Base-by-base conservation (phyloP, 2,113 vertebrate genomes). In the Crotalus tigris region DNA sequence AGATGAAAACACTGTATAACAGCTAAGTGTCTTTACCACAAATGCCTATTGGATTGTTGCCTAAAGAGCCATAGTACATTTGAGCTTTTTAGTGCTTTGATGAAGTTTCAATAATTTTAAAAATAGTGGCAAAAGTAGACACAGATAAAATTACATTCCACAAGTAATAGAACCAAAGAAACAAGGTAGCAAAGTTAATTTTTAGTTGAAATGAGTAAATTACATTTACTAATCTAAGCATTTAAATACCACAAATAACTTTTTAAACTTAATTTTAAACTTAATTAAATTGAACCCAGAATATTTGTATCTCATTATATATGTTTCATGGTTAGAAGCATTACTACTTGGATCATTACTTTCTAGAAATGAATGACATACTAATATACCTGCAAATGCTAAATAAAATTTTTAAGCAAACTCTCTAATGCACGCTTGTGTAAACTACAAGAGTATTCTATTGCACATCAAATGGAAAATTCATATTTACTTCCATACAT, bases 1-100 rank as follows among this genome's bases (percentile, higher is more conserved):
- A 93, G 75, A 93, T 93, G 92, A 90, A 89, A 93, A 90, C 89
- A 93, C 61, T 90, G 75, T 86, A 21, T 19, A 93, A 81, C 57
- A 90, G 69, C 57, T 93, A 93, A 90, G 92, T 93, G 92, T 90
- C 75, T 90, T 92, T 49, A 93, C 92, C 92, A 90, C 92, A 93
- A 93, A 93, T 87, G 92, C 90, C 89, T 87, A n/a, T n/a, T 93
- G 92, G 92, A 93, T 90, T 26, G 23, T 24, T 93, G 88, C 75
- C 92, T 90, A 24, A 93, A 90, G 33, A 90, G 57, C 53, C 89
- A 90, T 53, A 33, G 81, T 87, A 51, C 64, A 90, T 90, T 44
- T 51, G 53, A 86, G 58, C 2, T 64, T 93, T 87, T 49, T 44
- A 39, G 19, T 90, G 92, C 88, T 64, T 54, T 54, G 57, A 85